phyloP scores from a whole-genome alignment of 2,888 invertebrate genomes.

The Hypolimnas misippus region DNA sequence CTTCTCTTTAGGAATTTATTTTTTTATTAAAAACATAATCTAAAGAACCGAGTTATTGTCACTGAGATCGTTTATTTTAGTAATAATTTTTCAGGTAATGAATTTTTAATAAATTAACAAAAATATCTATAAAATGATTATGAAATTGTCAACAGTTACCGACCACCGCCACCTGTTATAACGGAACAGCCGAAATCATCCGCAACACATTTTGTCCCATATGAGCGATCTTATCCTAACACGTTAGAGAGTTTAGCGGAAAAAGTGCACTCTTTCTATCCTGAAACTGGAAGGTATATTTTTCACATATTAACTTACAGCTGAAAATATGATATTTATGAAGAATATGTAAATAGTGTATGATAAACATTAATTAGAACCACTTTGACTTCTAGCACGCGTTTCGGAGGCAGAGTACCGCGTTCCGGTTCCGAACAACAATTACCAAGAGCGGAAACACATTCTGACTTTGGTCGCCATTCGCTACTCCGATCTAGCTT shows the following conservation, averaged over 20 bases:
- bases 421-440: constrained; percentile 97
- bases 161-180: constrained; percentile 94
- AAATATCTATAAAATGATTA: too few species aligned
- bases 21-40: too few species aligned
- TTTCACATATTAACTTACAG: too few species aligned
- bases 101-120: neutral
- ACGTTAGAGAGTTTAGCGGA: constrained; percentile 96
- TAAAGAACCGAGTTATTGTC: too few species aligned
- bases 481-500: constrained; percentile 92
- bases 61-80: too few species aligned
- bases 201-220: constrained; percentile 92
- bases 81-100: too few species aligned
- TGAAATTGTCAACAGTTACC: constrained; percentile 82
- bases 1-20: too few species aligned
- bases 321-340: too few species aligned
- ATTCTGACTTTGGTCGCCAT: constrained; percentile 92
- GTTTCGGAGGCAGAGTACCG: constrained; percentile 86
- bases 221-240: constrained; percentile 93
- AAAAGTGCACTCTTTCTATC: constrained; percentile 95
- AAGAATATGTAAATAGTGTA: too few species aligned
- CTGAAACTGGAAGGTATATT: constrained; percentile 68
- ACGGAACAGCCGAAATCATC: constrained; percentile 94
- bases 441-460: constrained; percentile 91
- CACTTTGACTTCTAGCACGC: too few species aligned
- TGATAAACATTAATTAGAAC: too few species aligned